Percentiles rank a stretch among this genome's conserved stretches.
Conservation (phyloP, 1,140 invertebrate species). For the Danaus plexippus region DNA sequence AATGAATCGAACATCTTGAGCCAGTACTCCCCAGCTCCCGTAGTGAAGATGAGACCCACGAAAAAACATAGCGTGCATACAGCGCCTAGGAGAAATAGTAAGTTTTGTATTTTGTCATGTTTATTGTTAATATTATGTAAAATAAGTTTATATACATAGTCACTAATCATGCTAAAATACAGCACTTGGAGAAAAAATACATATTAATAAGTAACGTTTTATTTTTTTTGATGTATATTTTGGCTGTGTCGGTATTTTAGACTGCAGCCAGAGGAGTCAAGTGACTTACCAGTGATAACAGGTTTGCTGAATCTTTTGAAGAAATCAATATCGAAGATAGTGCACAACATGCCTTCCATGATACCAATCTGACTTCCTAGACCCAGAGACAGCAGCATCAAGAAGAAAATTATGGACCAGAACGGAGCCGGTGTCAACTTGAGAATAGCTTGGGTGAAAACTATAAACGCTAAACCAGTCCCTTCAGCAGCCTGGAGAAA, state of each 20-base stretch:
- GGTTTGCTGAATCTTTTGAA: constrained; percentile 90
- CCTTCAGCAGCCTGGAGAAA: constrained; percentile 87
- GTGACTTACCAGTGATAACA: constrained; percentile 82
- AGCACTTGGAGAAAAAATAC: no score
- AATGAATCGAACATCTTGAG: constrained; percentile 95
- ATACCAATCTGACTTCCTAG: constrained; percentile 94
- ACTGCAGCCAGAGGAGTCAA: neutral
- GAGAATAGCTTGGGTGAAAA: constrained; percentile 93
- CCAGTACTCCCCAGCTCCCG: constrained; percentile 96
- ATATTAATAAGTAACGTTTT: no score
- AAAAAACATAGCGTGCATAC: constrained; percentile 89
- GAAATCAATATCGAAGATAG: constrained; percentile 92
- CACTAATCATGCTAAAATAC: no score
- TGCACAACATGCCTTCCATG: constrained; percentile 93
- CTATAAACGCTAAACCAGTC: constrained; percentile 92
- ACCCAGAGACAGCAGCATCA: constrained; percentile 91
- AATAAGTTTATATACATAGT: no score
- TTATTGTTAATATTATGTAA: no score
- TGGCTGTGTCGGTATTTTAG: neutral
- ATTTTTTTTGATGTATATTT: neutral
- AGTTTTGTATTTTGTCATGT: no score
- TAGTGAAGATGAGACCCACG: constrained; percentile 91
- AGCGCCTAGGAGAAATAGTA: constrained; percentile 70
- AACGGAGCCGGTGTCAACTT: constrained; percentile 91
- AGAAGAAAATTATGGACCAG: constrained; percentile 94